Percentiles rank a stretch among this genome's conserved stretches.
phyloP scores from a whole-genome alignment of 2,113 vertebrate species.

The Lepus americanus region DNA sequence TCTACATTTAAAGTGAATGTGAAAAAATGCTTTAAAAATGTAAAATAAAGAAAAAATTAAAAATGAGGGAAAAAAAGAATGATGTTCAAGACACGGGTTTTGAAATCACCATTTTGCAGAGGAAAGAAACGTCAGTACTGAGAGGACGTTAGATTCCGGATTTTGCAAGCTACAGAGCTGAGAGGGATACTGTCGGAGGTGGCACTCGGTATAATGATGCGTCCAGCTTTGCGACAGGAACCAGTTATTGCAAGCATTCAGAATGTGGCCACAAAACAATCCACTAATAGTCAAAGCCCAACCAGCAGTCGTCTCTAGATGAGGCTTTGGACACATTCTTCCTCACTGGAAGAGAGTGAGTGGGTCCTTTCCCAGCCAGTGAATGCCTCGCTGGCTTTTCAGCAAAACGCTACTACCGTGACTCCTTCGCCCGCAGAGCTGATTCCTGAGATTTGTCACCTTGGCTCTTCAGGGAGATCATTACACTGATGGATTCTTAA shows the following conservation, averaged over 20 bases:
- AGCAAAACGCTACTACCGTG: background rate
- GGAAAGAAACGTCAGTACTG: background rate
- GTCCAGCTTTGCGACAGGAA: background rate
- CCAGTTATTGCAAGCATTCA: conserved; percentile 47
- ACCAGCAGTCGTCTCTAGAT: background rate
- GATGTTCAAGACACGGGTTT: background rate
- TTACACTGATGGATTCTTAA: background rate
- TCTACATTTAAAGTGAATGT: no score
- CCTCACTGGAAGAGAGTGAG: background rate
- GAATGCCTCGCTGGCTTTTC: conserved; percentile 11
- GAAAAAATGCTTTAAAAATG: no score
- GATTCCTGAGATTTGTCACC: background rate
- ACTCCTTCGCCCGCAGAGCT: conserved; percentile 1
- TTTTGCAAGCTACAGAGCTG: conserved; percentile 28
- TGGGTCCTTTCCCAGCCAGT: background rate
- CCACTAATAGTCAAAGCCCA: background rate
- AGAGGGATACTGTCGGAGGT: background rate
- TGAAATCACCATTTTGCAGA: background rate
- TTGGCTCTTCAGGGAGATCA: background rate
- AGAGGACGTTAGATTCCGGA: background rate
- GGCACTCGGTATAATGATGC: background rate
- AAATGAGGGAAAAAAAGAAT: background rate
- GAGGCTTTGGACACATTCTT: background rate
- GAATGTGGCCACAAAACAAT: conserved; percentile 41
- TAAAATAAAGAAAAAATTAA: no score